These are phyloP conservation scores for Corythoichthys haematopterus DNA, from an alignment of 2,113 vertebrate species.

Conservation along the genomic window DNA sequence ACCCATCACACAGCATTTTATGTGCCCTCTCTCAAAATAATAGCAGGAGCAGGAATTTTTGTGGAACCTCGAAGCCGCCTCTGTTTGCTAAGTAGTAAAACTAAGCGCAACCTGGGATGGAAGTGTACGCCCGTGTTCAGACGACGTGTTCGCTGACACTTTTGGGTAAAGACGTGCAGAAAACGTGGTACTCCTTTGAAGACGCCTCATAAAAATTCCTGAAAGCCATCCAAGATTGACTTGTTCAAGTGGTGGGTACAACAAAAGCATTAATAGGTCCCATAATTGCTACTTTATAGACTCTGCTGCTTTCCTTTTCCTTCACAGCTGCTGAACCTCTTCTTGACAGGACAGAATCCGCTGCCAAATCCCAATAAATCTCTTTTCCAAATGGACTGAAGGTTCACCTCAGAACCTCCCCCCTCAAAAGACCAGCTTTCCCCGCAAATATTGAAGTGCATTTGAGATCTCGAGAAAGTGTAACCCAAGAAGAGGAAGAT, in stretches of 20 bases:
- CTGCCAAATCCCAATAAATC: slow-evolving; percentile 55
- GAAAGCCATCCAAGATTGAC: slow-evolving; percentile 38
- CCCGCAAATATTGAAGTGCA: slow-evolving; percentile 38
- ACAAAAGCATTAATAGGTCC: slow-evolving; percentile 40
- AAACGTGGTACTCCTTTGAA: slow-evolving; percentile 45
- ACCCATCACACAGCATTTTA: slow-evolving; percentile 47
- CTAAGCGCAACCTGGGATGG: slow-evolving; percentile 38
- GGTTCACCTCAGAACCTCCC: slow-evolving; percentile 20
- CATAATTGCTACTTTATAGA: slow-evolving; percentile 44
- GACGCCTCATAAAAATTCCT: slow-evolving; percentile 51
- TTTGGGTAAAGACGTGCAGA: slow-evolving; percentile 34
- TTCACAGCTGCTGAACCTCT: slow-evolving; percentile 21
- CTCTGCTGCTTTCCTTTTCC: slow-evolving; percentile 30
- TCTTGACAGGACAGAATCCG: slow-evolving; percentile 17
- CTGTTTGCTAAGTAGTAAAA: slow-evolving; percentile 34
- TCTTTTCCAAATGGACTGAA: slow-evolving; percentile 39
- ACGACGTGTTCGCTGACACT: slow-evolving; percentile 35
- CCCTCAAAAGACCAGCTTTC: slow-evolving; percentile 36
- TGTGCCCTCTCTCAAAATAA: slow-evolving; percentile 47
- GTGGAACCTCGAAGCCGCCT: slow-evolving; percentile 47
- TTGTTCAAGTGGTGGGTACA: slow-evolving; percentile 33
- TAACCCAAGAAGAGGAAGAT: slow-evolving; percentile 63
- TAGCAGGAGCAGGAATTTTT: slow-evolving; percentile 49
- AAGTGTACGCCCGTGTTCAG: slow-evolving; percentile 14
- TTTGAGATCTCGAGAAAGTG: slow-evolving; percentile 58